A percentile compares a stretch with the other conserved stretches of the same genome.
Evolutionary conservation across 2,888 invertebrate genomes (phyloP).

Genomic region (Chalcosyrphus nemorum): DNA sequence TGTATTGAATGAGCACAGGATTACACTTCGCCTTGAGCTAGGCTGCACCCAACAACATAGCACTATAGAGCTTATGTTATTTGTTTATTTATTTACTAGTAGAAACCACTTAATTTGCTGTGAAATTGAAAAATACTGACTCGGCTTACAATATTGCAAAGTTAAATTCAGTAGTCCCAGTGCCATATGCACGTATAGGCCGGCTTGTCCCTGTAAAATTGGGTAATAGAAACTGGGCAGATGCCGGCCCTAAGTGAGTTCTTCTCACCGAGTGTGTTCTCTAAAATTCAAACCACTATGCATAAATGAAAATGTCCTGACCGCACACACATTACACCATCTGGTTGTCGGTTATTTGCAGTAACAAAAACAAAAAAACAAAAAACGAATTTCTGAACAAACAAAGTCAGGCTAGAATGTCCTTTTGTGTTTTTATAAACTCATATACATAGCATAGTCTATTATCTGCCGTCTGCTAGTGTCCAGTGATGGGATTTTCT

Average conservation of each 20-base stretch:
- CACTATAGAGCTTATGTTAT: neutral
- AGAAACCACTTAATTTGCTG: conserved; percentile 63
- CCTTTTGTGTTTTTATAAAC: neutral
- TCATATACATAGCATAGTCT: neutral
- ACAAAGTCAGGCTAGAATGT: neutral
- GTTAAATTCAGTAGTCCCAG: conserved; percentile 35
- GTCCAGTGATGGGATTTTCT: neutral
- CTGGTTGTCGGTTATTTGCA: conserved; percentile 42
- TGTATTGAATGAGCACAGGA: neutral
- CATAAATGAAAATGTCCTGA: conserved; percentile 63
- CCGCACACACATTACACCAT: conserved; percentile 57
- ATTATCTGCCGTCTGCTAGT: conserved; percentile 13
- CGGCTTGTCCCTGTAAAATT: conserved; percentile 44
- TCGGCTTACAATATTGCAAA: conserved; percentile 38
- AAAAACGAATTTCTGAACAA: conserved; percentile 17
- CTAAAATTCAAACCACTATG: conserved; percentile 58
- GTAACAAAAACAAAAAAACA: too few relatives aligned
- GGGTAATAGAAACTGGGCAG: conserved; percentile 36
- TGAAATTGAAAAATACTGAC: conserved; percentile 62
- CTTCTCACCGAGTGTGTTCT: conserved; percentile 30
- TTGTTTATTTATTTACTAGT: conserved; percentile 25
- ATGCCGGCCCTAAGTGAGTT: neutral
- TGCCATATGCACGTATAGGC: conserved; percentile 18
- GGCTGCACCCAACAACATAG: neutral
- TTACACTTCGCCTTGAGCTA: neutral